These are phyloP conservation scores for Eremobia ochroleuca DNA, from an alignment of 2,888 invertebrate species.

Conservation along the genomic window DNA sequence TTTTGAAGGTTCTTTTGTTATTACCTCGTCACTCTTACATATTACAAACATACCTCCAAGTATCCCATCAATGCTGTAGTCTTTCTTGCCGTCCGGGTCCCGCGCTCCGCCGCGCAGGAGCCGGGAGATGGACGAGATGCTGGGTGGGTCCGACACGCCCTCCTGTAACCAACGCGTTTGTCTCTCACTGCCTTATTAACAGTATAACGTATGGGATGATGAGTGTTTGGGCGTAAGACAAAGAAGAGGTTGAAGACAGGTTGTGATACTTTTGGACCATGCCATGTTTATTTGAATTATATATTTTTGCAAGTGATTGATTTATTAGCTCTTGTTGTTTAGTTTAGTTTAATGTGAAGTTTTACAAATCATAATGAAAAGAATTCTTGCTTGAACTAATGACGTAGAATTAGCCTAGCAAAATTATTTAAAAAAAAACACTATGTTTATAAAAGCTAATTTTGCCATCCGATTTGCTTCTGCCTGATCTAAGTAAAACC, in stretches of 20 bases:
- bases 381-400: neutral
- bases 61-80: conserved; percentile 97
- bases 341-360: too few relatives aligned
- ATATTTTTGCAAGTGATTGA: neutral
- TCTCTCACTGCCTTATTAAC: conserved; percentile 67
- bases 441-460: neutral
- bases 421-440: neutral
- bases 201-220: conserved; percentile 39
- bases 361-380: too few relatives aligned
- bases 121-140: conserved; percentile 98
- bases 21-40: neutral
- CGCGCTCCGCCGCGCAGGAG: conserved; percentile 95
- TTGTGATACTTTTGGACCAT: neutral
- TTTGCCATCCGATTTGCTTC: neutral
- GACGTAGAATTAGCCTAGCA: neutral
- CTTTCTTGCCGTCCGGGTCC: conserved; percentile 95
- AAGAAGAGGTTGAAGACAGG: neutral
- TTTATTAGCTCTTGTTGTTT: neutral
- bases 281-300: neutral
- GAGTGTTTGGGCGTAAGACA: conserved; percentile 20
- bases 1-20: neutral
- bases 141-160: conserved; percentile 98
- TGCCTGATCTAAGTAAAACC: neutral
- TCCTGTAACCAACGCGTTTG: conserved; percentile 91
- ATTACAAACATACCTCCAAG: conserved; percentile 92